Percentiles rank a stretch among this genome's conserved stretches.
Evolutionary conservation across 1,140 invertebrate species (phyloP).

Genomic region (Diprion similis): DNA sequence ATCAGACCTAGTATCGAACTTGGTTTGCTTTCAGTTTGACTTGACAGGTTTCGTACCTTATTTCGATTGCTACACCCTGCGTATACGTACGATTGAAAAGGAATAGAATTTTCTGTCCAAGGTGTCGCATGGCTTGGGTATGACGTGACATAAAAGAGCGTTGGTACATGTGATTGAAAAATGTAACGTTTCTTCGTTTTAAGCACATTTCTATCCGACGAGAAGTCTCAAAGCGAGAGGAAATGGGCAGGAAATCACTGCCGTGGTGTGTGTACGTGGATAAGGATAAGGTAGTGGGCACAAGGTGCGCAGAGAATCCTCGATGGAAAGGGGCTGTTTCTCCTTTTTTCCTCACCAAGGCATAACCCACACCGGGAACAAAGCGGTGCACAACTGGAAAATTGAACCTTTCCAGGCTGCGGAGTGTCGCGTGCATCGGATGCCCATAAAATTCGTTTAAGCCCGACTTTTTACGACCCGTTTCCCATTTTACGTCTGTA

Average conservation of each 20-base stretch:
- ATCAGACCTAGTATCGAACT: too few relatives aligned
- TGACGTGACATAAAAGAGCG: too few relatives aligned
- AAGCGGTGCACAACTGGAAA: slow-evolving; percentile 4
- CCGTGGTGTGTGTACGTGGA: too few relatives aligned
- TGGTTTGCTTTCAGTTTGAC: too few relatives aligned
- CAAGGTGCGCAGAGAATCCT: too few relatives aligned
- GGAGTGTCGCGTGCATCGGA: slow-evolving; percentile 3
- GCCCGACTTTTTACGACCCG: background rate
- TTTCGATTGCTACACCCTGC: too few relatives aligned
- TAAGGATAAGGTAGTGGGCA: too few relatives aligned
- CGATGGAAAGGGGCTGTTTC: background rate
- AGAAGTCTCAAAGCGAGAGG: background rate
- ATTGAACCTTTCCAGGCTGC: slow-evolving; percentile 2
- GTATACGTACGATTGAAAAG: too few relatives aligned
- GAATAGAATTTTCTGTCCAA: too few relatives aligned
- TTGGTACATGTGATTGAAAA: background rate
- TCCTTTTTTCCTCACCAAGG: background rate
- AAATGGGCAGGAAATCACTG: background rate
- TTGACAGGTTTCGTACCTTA: too few relatives aligned
- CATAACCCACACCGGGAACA: background rate
- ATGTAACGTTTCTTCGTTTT: background rate
- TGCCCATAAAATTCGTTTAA: background rate
- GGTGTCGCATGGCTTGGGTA: too few relatives aligned
- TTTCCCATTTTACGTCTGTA: background rate
- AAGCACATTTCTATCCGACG: background rate